Evolutionary conservation across 1,140 invertebrate genomes (phyloP).

Genomic region (Drosophila parvula): DNA sequence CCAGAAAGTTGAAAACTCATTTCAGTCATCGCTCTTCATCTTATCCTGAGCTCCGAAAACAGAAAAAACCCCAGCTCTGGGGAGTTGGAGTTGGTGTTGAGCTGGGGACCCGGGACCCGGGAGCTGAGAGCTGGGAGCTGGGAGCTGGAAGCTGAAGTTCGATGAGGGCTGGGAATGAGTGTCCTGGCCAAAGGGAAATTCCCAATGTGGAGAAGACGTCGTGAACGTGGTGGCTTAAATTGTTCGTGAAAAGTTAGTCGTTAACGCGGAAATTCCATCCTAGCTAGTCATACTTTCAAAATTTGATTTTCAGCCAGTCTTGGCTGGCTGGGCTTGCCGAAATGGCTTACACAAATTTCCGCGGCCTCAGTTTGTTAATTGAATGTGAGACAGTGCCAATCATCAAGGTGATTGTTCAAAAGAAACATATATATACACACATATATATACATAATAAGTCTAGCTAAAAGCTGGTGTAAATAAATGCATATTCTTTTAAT

Average conservation of each 20-base stretch:
- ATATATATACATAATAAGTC: too few species aligned
- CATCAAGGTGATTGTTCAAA: neutral
- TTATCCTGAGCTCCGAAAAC: neutral
- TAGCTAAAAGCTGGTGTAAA: too few species aligned
- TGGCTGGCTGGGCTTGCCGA: neutral
- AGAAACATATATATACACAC: neutral
- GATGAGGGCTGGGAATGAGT: neutral
- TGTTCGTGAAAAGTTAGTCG: conserved; percentile 31
- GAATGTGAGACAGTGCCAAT: neutral
- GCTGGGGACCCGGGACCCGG: too few species aligned
- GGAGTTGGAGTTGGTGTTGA: conserved; percentile 8
- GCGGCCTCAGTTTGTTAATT: conserved; percentile 2
- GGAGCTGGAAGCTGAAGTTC: neutral
- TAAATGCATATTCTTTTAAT: neutral
- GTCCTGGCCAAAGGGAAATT: conserved; percentile 14
- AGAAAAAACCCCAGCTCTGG: neutral
- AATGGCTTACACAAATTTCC: neutral
- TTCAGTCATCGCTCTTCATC: conserved; percentile 40
- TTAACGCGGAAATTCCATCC: conserved; percentile 2
- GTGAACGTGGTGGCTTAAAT: conserved; percentile 35
- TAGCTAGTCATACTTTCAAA: conserved; percentile 6
- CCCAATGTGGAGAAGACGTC: conserved; percentile 1
- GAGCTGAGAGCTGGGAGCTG: too few species aligned
- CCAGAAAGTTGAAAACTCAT: conserved; percentile 34
- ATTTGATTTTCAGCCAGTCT: conserved; percentile 17